Evolutionary conservation across 2,113 vertebrate genomes (phyloP).

Genomic region (Rhinichthys klamathensis): DNA sequence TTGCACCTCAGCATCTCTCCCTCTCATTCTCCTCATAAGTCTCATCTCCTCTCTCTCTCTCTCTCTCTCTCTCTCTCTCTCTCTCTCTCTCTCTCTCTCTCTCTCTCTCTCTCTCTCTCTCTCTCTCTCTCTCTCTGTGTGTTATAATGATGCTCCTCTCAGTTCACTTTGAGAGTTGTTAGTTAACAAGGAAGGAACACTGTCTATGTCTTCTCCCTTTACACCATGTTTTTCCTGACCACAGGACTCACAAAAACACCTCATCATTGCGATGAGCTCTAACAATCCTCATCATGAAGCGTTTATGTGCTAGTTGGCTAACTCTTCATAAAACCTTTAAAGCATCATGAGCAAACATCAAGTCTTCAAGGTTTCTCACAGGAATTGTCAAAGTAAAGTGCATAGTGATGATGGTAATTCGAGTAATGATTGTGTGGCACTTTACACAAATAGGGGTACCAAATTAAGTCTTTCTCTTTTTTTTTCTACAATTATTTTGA

Average conservation of each 20-base stretch:
- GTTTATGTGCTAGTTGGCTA: background rate
- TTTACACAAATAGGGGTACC: background rate
- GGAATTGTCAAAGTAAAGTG: background rate
- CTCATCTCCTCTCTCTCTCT: background rate
- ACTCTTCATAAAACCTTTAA: conserved; percentile 17
- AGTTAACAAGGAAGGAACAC: background rate
- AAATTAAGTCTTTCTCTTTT: too few species aligned
- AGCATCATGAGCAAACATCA: background rate
- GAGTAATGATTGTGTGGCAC: background rate
- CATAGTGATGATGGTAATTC: background rate
- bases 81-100: background rate
- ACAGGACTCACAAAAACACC: background rate
- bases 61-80: conserved; percentile 9
- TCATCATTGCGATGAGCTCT: background rate
- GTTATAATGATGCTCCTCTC: conserved; percentile 44
- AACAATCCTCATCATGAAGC: background rate
- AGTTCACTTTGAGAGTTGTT: conserved; percentile 23
- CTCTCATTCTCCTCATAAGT: background rate
- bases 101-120: conserved; percentile 21
- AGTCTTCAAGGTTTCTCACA: background rate
- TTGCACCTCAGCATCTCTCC: conserved; percentile 4
- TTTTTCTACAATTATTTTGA: background rate
- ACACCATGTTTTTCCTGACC: background rate
- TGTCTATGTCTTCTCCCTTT: background rate
- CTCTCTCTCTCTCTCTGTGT: conserved; percentile 26